Base-by-base conservation (phyloP, 2,113 vertebrate species). In the Nipponia nippon region DNA sequence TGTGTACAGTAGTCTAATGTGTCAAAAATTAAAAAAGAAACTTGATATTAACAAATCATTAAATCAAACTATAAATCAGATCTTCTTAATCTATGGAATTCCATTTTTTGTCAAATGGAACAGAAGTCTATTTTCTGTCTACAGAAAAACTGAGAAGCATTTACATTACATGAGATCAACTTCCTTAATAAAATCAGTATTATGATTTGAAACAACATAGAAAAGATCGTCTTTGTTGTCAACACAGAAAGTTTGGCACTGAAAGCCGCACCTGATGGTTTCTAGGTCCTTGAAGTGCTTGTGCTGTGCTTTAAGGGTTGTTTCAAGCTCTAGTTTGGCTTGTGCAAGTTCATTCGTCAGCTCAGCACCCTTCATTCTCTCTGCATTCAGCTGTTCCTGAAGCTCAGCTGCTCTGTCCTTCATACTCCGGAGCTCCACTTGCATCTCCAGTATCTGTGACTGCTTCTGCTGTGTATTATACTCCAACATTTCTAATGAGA, bases 211-310 rank as follows among this genome's bases (percentile, higher is more conserved):
- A 36, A 67, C 42, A 70, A 30, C 30, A 83, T 3, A 82, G 63
- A 30, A 79, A 79, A 81, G 14, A 85, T 46, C 46, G 63, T 63
- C 30, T 75, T 67, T 63, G 42, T 29, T 40, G 30, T 47, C 53
- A 82, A 52, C 46, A 73, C 25, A 81, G 40, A 25, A 72, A 87
- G n/a, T 30, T 12, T 90, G 72, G 5, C 8, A 42, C 6, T 53
- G 61, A 72, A 93, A 82, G 62, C 16, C 76, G 16, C 17, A 99
- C 99, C 99, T 99, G 97, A 99, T 99, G 5, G 99, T 97, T 97
- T 99, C 99, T 32, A 99, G 94, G 59, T 99, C 99, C 95, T 98
- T 99, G 80, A 99, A 98, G 97, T 99, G 99, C 97, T 99, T 99
- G 95, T 99, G 99, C 77, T 99, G 99, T 56, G 98, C 97, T 93